These are phyloP conservation scores for Chaenodraco wilsoni DNA, from an alignment of 2,797 vertebrate species.

Conservation along the genomic window DNA sequence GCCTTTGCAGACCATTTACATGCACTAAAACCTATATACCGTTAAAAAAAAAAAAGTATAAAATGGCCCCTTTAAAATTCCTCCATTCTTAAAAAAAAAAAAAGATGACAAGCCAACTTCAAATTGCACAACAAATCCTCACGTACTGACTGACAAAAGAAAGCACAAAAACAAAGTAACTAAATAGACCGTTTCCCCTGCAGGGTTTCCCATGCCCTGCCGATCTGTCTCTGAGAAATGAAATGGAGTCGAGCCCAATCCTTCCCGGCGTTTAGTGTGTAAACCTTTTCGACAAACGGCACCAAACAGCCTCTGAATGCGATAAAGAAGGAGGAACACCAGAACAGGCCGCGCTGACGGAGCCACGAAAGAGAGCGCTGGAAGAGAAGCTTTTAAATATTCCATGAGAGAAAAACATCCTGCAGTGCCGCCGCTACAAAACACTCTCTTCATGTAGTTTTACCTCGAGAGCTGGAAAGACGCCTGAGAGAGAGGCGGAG, in stretches of 20 bases:
- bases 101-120: too few relatives aligned
- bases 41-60: too few relatives aligned
- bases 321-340: not conserved
- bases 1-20: too few relatives aligned
- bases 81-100: too few relatives aligned
- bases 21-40: too few relatives aligned
- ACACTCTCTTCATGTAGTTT: constrained; percentile 26
- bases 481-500: constrained; percentile 44
- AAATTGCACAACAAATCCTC: not conserved
- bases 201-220: not conserved
- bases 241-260: constrained; percentile 22
- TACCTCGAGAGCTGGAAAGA: constrained; percentile 32
- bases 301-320: constrained; percentile 16
- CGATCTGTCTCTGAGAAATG: not conserved
- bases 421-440: constrained; percentile 14
- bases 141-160: too few relatives aligned
- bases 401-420: constrained; percentile 44
- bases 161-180: not conserved
- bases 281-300: constrained; percentile 10
- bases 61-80: too few relatives aligned
- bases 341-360: not conserved
- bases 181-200: not conserved
- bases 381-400: constrained; percentile 45
- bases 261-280: constrained; percentile 7
- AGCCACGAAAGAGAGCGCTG: constrained; percentile 14